phyloP scores from a whole-genome alignment of 2,113 vertebrate species.

The Corvus moneduloides region DNA sequence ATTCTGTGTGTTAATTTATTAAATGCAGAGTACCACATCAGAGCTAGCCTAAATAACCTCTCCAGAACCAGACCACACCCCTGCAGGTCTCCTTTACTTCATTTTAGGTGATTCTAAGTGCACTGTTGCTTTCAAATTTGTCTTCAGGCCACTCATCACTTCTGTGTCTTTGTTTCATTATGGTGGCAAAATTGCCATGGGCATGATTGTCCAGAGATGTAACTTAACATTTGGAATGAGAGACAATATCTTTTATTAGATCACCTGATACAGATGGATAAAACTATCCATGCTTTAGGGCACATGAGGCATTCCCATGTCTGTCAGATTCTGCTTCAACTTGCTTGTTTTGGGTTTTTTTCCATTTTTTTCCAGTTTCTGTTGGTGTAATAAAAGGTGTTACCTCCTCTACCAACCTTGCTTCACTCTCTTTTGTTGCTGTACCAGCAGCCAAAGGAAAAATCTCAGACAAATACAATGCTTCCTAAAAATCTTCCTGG shows the following conservation, averaged over 20 bases:
- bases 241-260: not conserved
- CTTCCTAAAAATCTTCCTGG: not conserved
- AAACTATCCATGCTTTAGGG: not conserved
- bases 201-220: not conserved
- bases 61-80: not conserved
- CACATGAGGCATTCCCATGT: not conserved
- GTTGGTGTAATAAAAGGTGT: not conserved
- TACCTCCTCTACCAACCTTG: not conserved
- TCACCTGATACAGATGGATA: not conserved
- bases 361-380: not conserved
- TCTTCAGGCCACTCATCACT: not conserved
- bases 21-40: not conserved
- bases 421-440: not conserved
- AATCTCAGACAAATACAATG: not conserved
- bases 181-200: not conserved
- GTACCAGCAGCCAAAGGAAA: not conserved
- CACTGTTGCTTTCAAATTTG: not conserved
- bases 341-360: not conserved
- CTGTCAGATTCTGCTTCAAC: not conserved
- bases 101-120: not conserved
- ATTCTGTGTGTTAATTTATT: not conserved
- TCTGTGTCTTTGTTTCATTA: not conserved
- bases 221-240: not conserved
- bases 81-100: not conserved
- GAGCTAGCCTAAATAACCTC: not conserved